Conservation (phyloP, 1,140 invertebrate genomes). For the Aethina tumida region DNA sequence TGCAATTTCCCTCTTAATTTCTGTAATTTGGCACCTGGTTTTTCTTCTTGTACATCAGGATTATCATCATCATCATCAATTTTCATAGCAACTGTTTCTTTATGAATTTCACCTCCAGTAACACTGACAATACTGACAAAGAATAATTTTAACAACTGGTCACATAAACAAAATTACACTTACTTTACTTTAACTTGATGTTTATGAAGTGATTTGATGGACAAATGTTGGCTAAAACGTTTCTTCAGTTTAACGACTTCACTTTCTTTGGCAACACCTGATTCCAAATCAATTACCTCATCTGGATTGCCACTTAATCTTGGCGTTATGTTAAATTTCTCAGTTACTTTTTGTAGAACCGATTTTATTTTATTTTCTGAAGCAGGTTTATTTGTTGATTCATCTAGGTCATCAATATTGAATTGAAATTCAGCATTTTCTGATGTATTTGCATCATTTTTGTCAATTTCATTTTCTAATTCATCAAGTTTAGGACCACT, state of each 20-base stretch:
- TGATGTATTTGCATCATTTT: background rate
- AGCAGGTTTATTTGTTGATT: slow-evolving; percentile 2
- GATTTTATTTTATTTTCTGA: slow-evolving; percentile 14
- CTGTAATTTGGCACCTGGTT: slow-evolving; percentile 50
- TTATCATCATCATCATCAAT: slow-evolving; percentile 29
- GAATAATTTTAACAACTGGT: slow-evolving; percentile 11
- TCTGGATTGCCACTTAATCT: slow-evolving; percentile 46
- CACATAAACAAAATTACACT: slow-evolving; percentile 10
- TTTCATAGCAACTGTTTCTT: slow-evolving; percentile 36
- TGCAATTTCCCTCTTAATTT: slow-evolving; percentile 53
- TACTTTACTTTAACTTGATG: slow-evolving; percentile 38
- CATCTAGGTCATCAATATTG: background rate
- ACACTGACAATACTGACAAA: slow-evolving; percentile 30
- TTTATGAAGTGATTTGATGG: slow-evolving; percentile 38
- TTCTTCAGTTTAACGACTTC: slow-evolving; percentile 49
- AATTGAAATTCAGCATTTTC: background rate
- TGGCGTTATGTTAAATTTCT: slow-evolving; percentile 36
- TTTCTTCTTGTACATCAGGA: slow-evolving; percentile 32
- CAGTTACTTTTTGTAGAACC: slow-evolving; percentile 23
- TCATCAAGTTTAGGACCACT: background rate
- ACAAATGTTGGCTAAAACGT: slow-evolving; percentile 49
- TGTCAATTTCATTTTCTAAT: slow-evolving; percentile 18
- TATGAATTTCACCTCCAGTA: slow-evolving; percentile 34
- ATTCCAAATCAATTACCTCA: slow-evolving; percentile 48
- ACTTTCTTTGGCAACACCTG: slow-evolving; percentile 34